phyloP scores from a whole-genome alignment of 1,140 invertebrate species.

The Drosophila dunni region DNA sequence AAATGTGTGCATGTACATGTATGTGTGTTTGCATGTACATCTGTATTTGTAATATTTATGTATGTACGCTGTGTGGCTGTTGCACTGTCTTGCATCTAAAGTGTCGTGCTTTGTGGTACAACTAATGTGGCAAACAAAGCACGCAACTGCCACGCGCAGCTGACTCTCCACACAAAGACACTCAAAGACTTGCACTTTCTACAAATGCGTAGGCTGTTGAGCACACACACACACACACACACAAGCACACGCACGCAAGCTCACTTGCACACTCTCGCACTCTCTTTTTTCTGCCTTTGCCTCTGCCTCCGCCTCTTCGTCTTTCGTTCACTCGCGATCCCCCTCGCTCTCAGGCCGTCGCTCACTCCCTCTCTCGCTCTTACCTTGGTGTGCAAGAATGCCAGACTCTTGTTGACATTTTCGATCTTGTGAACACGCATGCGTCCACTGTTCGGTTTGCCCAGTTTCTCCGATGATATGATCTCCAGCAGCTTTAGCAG shows the following conservation, averaged over 20 bases:
- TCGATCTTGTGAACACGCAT: slow-evolving; percentile 99
- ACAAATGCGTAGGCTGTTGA: slow-evolving; percentile 70
- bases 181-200: slow-evolving; percentile 77
- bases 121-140: slow-evolving; percentile 77
- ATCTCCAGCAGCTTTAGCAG: slow-evolving; percentile 99
- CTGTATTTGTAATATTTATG: too few species aligned
- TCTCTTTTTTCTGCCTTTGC: background rate
- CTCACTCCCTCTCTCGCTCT: slow-evolving; percentile 49
- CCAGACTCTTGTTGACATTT: slow-evolving; percentile 99
- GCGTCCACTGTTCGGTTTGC: slow-evolving; percentile 97
- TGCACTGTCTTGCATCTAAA: slow-evolving; percentile 47
- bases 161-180: slow-evolving; percentile 46
- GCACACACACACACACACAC: background rate
- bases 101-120: slow-evolving; percentile 27
- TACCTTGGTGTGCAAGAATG: slow-evolving; percentile 99
- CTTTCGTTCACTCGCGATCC: background rate
- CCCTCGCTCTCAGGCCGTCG: background rate
- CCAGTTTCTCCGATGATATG: slow-evolving; percentile 98
- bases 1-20: slow-evolving; percentile 11
- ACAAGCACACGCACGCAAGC: background rate
- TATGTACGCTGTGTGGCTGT: slow-evolving; percentile 13
- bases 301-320: background rate
- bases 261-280: slow-evolving; percentile 4
- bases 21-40: slow-evolving; percentile 20
- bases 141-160: slow-evolving; percentile 78